Evolutionary conservation across 2,113 vertebrate species (phyloP).

Genomic region (Alethe castanea): DNA sequence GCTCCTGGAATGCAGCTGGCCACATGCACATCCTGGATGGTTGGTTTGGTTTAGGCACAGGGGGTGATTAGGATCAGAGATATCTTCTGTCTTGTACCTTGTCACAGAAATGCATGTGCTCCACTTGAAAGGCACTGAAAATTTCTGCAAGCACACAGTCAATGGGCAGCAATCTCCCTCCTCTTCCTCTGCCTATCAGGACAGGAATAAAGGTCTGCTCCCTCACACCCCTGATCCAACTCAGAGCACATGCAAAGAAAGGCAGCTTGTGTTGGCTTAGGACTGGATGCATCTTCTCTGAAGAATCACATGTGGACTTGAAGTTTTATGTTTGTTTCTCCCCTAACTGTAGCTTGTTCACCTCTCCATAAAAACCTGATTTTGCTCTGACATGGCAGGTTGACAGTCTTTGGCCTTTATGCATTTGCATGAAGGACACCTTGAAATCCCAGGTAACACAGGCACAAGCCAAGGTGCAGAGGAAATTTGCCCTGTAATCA

Average conservation of each 20-base stretch:
- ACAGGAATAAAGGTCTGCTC: background rate
- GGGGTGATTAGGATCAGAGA: background rate
- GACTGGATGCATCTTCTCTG: background rate
- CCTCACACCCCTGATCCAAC: background rate
- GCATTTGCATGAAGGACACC: background rate
- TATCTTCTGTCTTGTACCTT: background rate
- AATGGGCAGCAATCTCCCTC: background rate
- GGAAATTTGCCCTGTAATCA: background rate
- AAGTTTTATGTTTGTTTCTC: background rate
- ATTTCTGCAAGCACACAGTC: background rate
- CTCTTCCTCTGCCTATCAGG: background rate
- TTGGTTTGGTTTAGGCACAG: background rate
- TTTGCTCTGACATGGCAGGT: background rate
- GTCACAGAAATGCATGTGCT: background rate
- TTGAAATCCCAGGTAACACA: background rate
- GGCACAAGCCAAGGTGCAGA: background rate
- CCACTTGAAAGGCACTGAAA: background rate
- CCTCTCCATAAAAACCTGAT: background rate
- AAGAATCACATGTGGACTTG: background rate
- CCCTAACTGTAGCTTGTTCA: background rate
- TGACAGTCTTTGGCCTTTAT: background rate
- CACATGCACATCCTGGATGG: background rate
- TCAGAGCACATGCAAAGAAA: background rate
- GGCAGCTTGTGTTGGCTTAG: background rate
- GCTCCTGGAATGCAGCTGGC: conserved; percentile 20